Evolutionary conservation across 2,113 vertebrate species (phyloP).

Genomic region (Cacatua alba): DNA sequence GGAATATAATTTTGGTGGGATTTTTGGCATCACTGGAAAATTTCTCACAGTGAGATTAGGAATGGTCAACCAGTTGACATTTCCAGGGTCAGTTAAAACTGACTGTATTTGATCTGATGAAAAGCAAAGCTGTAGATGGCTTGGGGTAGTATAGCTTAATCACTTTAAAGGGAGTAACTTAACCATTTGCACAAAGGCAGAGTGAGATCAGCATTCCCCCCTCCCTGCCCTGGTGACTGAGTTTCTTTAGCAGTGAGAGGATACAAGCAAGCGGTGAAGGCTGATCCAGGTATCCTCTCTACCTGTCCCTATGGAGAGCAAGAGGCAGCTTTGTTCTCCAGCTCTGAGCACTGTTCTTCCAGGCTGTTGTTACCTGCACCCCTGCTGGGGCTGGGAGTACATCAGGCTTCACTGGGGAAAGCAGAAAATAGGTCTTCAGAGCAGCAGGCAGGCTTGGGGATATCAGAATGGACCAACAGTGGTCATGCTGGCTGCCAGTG

Average conservation of each 20-base stretch:
- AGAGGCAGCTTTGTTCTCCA: neutral
- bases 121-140: neutral
- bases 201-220: neutral
- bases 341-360: neutral
- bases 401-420: neutral
- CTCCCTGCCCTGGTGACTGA: neutral
- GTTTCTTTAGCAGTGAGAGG: neutral
- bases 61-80: neutral
- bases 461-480: accelerated
- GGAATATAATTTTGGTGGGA: neutral
- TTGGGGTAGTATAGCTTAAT: neutral
- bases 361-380: neutral
- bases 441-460: neutral
- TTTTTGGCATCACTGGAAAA: neutral
- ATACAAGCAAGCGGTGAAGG: neutral
- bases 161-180: neutral
- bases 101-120: neutral
- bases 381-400: accelerated
- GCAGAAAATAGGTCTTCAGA: neutral
- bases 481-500: neutral
- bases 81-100: neutral
- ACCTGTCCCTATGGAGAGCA: neutral
- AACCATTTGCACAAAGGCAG: neutral
- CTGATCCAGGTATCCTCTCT: neutral
- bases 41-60: neutral